A percentile compares a stretch with the other conserved stretches of the same genome.
These are phyloP conservation scores for Grapholita molesta DNA, from an alignment of 1,140 invertebrate species.

Conservation along the genomic window DNA sequence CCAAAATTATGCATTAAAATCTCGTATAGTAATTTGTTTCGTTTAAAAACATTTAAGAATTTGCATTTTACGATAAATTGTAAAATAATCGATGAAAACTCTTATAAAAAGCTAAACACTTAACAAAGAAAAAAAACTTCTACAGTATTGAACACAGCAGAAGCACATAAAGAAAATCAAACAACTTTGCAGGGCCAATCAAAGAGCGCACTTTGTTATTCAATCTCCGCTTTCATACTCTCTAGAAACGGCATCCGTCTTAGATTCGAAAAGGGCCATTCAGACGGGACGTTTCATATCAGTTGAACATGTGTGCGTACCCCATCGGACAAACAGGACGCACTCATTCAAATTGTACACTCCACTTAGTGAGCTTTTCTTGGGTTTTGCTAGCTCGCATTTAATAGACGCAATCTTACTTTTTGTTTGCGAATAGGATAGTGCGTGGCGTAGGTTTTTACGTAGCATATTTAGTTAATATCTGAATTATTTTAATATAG, in stretches of 20 bases:
- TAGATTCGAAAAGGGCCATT: slow-evolving; percentile 26
- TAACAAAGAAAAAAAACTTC: neutral
- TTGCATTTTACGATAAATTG: too few species aligned
- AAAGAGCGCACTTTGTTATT: slow-evolving; percentile 56
- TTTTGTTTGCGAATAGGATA: slow-evolving; percentile 9
- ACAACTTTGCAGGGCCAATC: slow-evolving; percentile 33
- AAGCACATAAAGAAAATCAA: slow-evolving; percentile 18
- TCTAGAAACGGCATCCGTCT: slow-evolving; percentile 33
- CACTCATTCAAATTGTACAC: slow-evolving; percentile 55
- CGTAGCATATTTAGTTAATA: neutral
- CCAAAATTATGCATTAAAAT: too few species aligned
- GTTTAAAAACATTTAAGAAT: too few species aligned
- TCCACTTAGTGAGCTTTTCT: slow-evolving; percentile 31
- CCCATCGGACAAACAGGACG: slow-evolving; percentile 53
- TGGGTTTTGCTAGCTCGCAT: slow-evolving; percentile 34
- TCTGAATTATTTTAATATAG: too few species aligned
- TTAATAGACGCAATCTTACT: slow-evolving; percentile 50
- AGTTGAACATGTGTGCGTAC: slow-evolving; percentile 52
- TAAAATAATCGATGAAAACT: too few species aligned
- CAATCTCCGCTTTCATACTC: slow-evolving; percentile 44
- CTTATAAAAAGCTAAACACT: neutral
- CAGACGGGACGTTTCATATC: slow-evolving; percentile 44
- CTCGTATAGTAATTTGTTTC: too few species aligned
- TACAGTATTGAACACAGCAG: neutral
- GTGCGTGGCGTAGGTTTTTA: neutral